These are phyloP conservation scores for Cryptoblepharus egeriae DNA, from an alignment of 2,797 vertebrate species.

Conservation along the genomic window DNA sequence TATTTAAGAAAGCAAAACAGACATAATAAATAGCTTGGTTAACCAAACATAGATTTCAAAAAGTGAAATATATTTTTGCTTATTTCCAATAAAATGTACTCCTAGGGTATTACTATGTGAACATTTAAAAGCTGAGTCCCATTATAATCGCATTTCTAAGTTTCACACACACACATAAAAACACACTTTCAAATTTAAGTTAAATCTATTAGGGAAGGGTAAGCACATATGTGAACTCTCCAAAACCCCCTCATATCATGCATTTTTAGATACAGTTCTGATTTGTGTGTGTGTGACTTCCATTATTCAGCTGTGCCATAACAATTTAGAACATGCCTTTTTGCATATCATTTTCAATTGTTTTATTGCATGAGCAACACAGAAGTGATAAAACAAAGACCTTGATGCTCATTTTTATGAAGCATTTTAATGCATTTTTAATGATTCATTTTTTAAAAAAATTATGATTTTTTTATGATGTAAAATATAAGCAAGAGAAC, in stretches of 20 bases:
- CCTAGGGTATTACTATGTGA: background rate
- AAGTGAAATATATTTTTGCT: background rate
- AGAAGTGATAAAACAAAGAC: background rate
- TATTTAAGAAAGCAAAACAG: constrained; percentile 7
- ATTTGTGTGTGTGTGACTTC: background rate
- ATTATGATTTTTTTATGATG: too few species aligned
- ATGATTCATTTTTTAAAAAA: too few species aligned
- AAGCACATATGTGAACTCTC: background rate
- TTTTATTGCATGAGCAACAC: background rate
- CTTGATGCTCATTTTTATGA: background rate
- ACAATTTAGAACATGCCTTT: background rate
- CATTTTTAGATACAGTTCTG: background rate
- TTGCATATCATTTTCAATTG: background rate
- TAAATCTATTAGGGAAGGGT: background rate
- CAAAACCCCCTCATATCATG: background rate
- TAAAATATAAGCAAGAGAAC: background rate
- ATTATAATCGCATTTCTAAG: background rate
- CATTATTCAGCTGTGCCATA: background rate
- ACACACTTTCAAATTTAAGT: constrained; percentile 11
- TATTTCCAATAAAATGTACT: constrained; percentile 11
- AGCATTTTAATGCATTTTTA: too few species aligned
- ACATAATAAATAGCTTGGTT: background rate
- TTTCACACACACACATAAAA: too few species aligned
- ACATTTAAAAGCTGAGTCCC: background rate
- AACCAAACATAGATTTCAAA: background rate